phyloP scores from a whole-genome alignment of 2,113 vertebrate genomes.

The Toxotes chatareus region DNA sequence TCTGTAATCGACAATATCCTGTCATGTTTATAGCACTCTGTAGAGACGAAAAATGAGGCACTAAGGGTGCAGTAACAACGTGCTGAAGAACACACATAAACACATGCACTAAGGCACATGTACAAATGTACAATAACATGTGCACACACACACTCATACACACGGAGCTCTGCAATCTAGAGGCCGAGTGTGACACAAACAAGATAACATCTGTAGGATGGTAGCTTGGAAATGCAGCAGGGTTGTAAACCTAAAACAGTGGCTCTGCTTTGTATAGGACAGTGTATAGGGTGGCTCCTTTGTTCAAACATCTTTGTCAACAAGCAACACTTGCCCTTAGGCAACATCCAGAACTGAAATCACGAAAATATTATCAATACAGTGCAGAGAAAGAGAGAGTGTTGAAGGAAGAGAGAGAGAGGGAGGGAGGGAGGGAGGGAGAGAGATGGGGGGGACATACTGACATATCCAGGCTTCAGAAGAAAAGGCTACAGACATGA shows the following conservation, averaged over 20 bases:
- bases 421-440: conserved; percentile 12
- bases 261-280: conserved; percentile 37
- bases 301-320: conserved; percentile 35
- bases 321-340: conserved; percentile 10
- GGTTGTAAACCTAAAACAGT: conserved; percentile 63
- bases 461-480: conserved; percentile 52
- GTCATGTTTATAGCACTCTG: conserved; percentile 42
- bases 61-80: conserved; percentile 14
- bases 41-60: conserved; percentile 19
- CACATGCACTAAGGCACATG: conserved; percentile 14
- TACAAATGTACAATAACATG: conserved; percentile 18
- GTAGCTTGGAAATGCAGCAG: conserved; percentile 47
- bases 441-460: not conserved
- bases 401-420: conserved; percentile 19
- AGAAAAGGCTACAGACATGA: conserved; percentile 56
- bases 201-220: conserved; percentile 70
- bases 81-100: conserved; percentile 4
- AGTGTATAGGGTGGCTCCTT: conserved; percentile 18
- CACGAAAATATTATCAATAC: conserved; percentile 44
- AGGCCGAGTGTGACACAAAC: conserved; percentile 61
- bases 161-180: conserved; percentile 50
- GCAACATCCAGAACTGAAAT: conserved; percentile 11
- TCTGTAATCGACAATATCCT: conserved; percentile 18
- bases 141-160: not conserved
- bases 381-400: conserved; percentile 29